Percentiles rank a stretch among this genome's conserved stretches.
Evolutionary conservation across 2,888 invertebrate genomes (phyloP).

Genomic region (Oscheius sp.): DNA sequence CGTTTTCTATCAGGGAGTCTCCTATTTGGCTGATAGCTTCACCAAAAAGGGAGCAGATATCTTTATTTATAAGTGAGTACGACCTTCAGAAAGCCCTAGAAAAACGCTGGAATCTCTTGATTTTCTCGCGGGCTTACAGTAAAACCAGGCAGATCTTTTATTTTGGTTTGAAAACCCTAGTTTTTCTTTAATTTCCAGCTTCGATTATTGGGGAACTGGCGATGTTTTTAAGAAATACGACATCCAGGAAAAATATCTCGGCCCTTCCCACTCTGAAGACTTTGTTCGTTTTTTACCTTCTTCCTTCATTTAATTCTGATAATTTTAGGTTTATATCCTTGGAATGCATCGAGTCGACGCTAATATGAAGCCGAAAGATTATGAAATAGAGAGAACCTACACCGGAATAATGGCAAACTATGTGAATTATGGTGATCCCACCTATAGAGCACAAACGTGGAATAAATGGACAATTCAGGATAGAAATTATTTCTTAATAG

Average conservation of each 20-base stretch:
- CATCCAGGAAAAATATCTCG: neutral
- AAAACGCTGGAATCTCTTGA: too few species aligned
- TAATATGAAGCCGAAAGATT: slow-evolving; percentile 33
- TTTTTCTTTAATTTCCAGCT: too few species aligned
- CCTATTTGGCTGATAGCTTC: neutral
- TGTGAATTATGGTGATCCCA: slow-evolving; percentile 38
- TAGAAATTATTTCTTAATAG: slow-evolving; percentile 37
- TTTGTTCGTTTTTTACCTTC: slow-evolving; percentile 18
- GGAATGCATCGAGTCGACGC: slow-evolving; percentile 40
- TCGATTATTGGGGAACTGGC: slow-evolving; percentile 36
- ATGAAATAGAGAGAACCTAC: slow-evolving; percentile 37
- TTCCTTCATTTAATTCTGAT: neutral
- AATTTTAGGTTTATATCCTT: slow-evolving; percentile 35
- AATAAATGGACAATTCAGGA: slow-evolving; percentile 25
- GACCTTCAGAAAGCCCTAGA: too few species aligned
- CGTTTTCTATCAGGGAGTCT: neutral
- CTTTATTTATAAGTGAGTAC: neutral
- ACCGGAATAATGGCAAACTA: slow-evolving; percentile 43
- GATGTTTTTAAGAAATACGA: slow-evolving; percentile 35
- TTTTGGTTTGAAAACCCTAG: neutral
- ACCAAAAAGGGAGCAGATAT: neutral
- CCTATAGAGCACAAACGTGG: slow-evolving; percentile 33
- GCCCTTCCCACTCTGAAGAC: slow-evolving; percentile 46
- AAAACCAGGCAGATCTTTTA: too few species aligned
- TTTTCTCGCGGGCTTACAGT: too few species aligned